Percentiles rank a stretch among this genome's conserved stretches.
Evolutionary conservation across 2,888 invertebrate genomes (phyloP).

Genomic region (Pristionchus fissidentatus): DNA sequence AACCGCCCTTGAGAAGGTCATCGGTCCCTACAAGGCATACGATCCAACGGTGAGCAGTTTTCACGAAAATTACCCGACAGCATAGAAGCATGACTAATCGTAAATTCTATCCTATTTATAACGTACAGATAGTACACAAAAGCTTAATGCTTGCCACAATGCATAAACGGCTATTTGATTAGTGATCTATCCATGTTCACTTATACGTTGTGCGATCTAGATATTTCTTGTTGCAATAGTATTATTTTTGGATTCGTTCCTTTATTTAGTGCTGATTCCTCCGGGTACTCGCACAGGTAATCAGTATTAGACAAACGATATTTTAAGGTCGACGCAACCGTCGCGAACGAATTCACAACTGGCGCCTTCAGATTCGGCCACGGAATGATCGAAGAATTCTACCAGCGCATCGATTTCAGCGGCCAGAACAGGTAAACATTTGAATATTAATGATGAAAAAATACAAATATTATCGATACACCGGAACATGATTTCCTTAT

Average conservation of each 20-base stretch:
- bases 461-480: too few relatives aligned
- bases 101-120: background rate
- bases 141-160: background rate
- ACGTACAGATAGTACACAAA: background rate
- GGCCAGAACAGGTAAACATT: conserved; percentile 81
- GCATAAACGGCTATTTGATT: background rate
- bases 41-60: conserved; percentile 79
- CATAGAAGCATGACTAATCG: too few relatives aligned
- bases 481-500: too few relatives aligned
- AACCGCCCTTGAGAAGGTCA: conserved; percentile 81
- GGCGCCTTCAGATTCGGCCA: conserved; percentile 95
- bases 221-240: background rate
- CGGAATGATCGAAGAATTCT: conserved; percentile 88
- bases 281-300: too few relatives aligned
- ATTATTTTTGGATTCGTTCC: too few relatives aligned
- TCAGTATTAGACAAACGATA: too few relatives aligned
- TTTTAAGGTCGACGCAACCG: conserved; percentile 84
- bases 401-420: conserved; percentile 87
- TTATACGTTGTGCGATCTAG: background rate
- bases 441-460: background rate
- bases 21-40: conserved; percentile 89
- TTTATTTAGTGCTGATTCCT: too few relatives aligned
- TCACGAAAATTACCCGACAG: too few relatives aligned
- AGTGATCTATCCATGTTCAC: background rate
- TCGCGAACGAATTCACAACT: conserved; percentile 96